These are phyloP conservation scores for Tetramorium simillimum DNA, from an alignment of 1,140 invertebrate genomes.

Conservation along the genomic window DNA sequence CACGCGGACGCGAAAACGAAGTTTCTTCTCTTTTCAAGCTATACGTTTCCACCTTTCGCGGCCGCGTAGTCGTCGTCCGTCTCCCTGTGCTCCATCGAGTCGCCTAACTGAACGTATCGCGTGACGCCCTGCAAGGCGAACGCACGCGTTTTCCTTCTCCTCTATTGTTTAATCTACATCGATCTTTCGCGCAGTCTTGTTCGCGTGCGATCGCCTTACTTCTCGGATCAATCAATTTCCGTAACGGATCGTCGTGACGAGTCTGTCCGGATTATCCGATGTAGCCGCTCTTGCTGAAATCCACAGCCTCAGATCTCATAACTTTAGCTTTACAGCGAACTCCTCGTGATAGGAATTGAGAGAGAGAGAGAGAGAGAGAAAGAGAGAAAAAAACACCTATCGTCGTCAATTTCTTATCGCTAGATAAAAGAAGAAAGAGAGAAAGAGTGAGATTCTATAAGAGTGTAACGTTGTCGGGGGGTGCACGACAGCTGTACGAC, in stretches of 20 bases:
- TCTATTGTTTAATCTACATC: not conserved
- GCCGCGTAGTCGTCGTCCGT: not conserved
- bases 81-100: not conserved
- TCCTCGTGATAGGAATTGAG: conserved; percentile 35
- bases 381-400: conserved; percentile 13
- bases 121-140: not conserved
- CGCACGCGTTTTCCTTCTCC: not conserved
- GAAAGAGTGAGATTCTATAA: conserved; percentile 36
- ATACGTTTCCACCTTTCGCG: not conserved
- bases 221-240: not conserved
- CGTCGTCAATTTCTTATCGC: conserved; percentile 54
- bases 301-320: conserved; percentile 22
- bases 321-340: conserved; percentile 47
- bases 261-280: not conserved
- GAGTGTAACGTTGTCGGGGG: conserved; percentile 1
- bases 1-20: not conserved
- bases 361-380: conserved; percentile 21
- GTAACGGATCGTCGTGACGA: conserved; percentile 2
- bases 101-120: conserved; percentile 32
- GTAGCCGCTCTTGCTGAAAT: not conserved
- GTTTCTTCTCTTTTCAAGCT: conserved; percentile 5
- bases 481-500: not conserved
- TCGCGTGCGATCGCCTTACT: conserved; percentile 12
- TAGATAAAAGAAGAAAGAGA: conserved; percentile 34
- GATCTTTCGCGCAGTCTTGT: not conserved